A percentile compares a stretch with the other conserved stretches of the same genome.
Evolutionary conservation across 2,797 vertebrate species (phyloP).

Genomic region (Ciconia nigra): DNA sequence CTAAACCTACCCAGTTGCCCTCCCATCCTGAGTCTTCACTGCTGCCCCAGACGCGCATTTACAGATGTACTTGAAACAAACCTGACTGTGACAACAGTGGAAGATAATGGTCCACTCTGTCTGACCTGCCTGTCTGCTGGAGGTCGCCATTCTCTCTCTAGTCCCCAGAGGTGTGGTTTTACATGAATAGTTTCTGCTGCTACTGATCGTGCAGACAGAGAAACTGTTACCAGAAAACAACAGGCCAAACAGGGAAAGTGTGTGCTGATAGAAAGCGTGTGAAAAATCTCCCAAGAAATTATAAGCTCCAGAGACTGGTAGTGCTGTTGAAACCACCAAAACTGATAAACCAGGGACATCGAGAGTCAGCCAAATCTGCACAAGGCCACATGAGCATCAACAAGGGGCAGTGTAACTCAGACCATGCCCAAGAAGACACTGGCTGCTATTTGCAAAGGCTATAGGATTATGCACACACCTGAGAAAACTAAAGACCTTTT

Average conservation of each 20-base stretch:
- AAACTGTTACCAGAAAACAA: neutral
- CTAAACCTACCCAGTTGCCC: neutral
- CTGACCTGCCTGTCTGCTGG: neutral
- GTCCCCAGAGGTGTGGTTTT: neutral
- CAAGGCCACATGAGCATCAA: neutral
- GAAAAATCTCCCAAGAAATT: neutral
- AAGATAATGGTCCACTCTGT: neutral
- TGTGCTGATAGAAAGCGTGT: accelerated
- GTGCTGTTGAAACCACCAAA: neutral
- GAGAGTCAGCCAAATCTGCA: accelerated
- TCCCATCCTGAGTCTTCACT: neutral
- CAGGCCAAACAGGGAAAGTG: neutral
- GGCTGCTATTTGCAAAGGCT: neutral
- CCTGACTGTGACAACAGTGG: accelerated
- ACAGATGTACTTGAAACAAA: neutral
- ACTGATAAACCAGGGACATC: neutral
- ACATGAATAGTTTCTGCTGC: neutral
- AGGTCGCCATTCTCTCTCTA: neutral
- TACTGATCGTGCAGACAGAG: neutral
- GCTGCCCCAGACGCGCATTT: neutral
- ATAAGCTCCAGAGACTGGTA: neutral
- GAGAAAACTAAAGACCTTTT: neutral
- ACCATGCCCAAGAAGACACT: neutral
- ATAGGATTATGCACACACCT: accelerated
- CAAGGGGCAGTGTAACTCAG: neutral